Conservation (phyloP, 1,140 invertebrate genomes). For the Lordiphosa mommai region DNA sequence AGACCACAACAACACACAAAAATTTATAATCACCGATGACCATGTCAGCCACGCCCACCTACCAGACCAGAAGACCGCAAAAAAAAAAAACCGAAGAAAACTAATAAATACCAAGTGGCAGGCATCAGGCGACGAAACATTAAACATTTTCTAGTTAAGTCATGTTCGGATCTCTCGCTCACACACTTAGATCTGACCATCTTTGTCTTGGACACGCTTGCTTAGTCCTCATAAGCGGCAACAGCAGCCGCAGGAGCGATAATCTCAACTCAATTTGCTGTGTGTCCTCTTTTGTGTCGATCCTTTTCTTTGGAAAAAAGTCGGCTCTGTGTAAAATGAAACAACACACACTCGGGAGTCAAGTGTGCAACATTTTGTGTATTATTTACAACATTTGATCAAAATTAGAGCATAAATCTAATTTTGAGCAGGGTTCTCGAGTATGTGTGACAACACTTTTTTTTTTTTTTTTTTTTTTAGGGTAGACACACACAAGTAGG, state of each 20-base stretch:
- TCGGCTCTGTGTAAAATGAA: conserved; percentile 57
- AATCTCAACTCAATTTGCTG: conserved; percentile 68
- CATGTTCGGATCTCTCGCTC: conserved; percentile 36
- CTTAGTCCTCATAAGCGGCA: conserved; percentile 29
- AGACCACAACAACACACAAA: conserved; percentile 33
- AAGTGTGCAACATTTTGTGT: conserved; percentile 51
- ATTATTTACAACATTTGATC: conserved; percentile 69
- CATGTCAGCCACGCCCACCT: conserved; percentile 58
- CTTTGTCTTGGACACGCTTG: conserved; percentile 47
- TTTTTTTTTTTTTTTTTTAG: conserved; percentile 1
- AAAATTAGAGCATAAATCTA: conserved; percentile 64
- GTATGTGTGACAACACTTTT: conserved; percentile 53
- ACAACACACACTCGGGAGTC: conserved; percentile 38
- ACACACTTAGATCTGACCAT: background rate
- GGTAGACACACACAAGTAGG: conserved; percentile 4
- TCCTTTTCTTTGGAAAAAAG: conserved; percentile 61
- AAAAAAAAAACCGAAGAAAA: conserved; percentile 34
- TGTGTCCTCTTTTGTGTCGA: conserved; percentile 14
- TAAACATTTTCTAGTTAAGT: conserved; percentile 73
- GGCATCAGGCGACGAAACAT: conserved; percentile 31
- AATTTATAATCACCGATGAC: conserved; percentile 72
- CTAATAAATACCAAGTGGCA: conserved; percentile 48
- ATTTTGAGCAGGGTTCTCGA: conserved; percentile 21
- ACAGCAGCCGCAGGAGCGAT: conserved; percentile 42
- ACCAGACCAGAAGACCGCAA: conserved; percentile 13